Percentiles rank a stretch among this genome's conserved stretches.
Conservation (phyloP, 2,888 invertebrate genomes). For the Andrena bucephala region DNA sequence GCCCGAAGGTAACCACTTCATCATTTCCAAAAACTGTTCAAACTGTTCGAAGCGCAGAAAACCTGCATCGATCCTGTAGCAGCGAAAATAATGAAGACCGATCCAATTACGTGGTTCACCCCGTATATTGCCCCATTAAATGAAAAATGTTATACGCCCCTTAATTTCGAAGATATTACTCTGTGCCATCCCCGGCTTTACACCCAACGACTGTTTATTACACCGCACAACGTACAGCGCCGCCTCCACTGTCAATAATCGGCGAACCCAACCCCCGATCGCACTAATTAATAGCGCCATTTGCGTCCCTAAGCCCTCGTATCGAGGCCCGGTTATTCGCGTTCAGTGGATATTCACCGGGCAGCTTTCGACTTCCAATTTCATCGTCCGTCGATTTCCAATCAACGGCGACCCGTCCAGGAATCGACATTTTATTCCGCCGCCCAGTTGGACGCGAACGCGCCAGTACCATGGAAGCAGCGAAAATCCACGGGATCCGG, state of each 20-base stretch:
- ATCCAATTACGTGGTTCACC: background rate
- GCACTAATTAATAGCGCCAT: constrained; percentile 21
- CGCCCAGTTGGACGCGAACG: background rate
- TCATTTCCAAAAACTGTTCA: too few relatives aligned
- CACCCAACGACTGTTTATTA: background rate
- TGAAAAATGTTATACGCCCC: background rate
- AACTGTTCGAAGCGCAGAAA: too few relatives aligned
- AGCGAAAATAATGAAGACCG: too few relatives aligned
- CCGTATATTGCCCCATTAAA: background rate
- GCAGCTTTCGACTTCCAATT: constrained; percentile 50
- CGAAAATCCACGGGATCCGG: background rate
- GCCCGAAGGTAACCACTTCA: too few relatives aligned
- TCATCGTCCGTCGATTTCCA: constrained; percentile 46
- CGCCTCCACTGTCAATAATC: background rate
- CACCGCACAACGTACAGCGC: background rate
- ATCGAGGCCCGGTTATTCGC: background rate
- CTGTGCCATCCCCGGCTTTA: too few relatives aligned
- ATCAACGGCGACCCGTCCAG: constrained; percentile 32
- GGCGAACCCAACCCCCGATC: background rate
- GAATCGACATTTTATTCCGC: constrained; percentile 45
- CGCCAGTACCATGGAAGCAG: background rate
- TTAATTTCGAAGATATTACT: background rate
- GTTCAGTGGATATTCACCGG: background rate
- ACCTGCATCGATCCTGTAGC: too few relatives aligned
- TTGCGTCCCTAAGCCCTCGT: constrained; percentile 10